A percentile compares a stretch with the other conserved stretches of the same genome.
Evolutionary conservation across 2,113 vertebrate genomes (phyloP).

Genomic region (Phalacrocorax aristotelis): DNA sequence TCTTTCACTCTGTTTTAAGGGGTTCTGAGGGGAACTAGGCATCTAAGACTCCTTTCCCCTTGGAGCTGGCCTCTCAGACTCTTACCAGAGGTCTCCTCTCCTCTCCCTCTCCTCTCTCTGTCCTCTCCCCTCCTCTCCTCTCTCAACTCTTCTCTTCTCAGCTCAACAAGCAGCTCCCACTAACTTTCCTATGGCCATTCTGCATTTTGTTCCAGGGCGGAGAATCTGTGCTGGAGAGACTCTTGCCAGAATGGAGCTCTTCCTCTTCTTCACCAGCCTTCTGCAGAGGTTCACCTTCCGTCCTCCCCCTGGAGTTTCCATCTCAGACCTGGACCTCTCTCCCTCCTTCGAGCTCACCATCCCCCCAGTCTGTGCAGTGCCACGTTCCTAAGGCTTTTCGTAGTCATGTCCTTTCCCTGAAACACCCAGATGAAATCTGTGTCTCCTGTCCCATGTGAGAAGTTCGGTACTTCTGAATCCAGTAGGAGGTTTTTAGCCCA

Average conservation of each 20-base stretch:
- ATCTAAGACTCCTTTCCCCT: background rate
- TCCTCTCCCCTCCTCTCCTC: background rate
- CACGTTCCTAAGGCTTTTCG: background rate
- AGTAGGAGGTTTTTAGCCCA: background rate
- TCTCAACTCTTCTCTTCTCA: too few species aligned
- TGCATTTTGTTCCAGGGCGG: constrained; percentile 46
- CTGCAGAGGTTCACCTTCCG: constrained; percentile 74
- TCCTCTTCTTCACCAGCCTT: constrained; percentile 76
- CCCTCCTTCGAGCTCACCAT: fast-evolving
- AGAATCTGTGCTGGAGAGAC: constrained; percentile 75
- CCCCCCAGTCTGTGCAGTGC: background rate
- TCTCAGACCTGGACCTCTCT: constrained; percentile 60
- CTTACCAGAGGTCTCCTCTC: background rate
- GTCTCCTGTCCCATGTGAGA: background rate
- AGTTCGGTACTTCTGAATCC: background rate
- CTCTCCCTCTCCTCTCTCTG: background rate
- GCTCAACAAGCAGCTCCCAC: background rate
- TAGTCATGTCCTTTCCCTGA: background rate
- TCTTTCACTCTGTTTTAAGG: background rate
- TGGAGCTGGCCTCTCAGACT: background rate
- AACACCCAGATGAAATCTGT: background rate
- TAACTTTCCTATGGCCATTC: background rate
- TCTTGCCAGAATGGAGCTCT: constrained; percentile 82
- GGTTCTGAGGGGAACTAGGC: background rate
- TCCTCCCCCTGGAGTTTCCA: constrained; percentile 61